Base-by-base conservation (phyloP, 2,888 invertebrate species). In the Adelphocoris suturalis region DNA sequence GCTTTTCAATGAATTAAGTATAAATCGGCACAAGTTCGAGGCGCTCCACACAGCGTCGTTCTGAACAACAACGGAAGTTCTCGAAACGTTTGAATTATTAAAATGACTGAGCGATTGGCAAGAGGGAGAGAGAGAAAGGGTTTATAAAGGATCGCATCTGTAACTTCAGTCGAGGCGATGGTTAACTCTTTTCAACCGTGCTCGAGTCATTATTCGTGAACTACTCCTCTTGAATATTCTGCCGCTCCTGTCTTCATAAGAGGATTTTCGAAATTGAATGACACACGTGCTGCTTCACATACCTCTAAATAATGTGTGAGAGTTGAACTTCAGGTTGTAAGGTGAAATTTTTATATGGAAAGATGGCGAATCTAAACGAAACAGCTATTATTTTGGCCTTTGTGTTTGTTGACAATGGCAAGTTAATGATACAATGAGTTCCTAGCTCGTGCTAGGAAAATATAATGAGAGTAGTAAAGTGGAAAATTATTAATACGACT, bases 1-100 rank as follows among this genome's bases (percentile, higher is more conserved):
- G 78, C 88, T 88, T 78, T 88, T 14, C 88, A 55, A 88, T 88
- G 80, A 88, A 88, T 88, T 88, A 88, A 80, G 55, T 88, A 88
- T 88, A 88, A 88, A 76, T 88, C 80, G 88, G 88, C n/a, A 88
- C 88, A 88, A 88, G 47, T 88, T 78, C 23, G 28, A 37, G 5
- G 37, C 27, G 23, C 28, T 37, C 48, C 48, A 23, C 19, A 23
- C 47, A 47, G 48, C 52, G 27, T 9, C 82, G 82, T 48, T 82
- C 52, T 52, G 23, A 82, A 27, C 52, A 75, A 19, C 75, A 75
- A 13, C 86, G 23, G 57, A 75, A 61, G 37, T 86, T 86, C 75
- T 75, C 19, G 46, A 75, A 86, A 86, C 23, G 48, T 47, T 86
- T 86, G 86, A 86, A 86, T 86, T n/a, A 86, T 75, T 86, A 75